Evolutionary conservation across 2,113 vertebrate species (phyloP), one percentile per base, ranked within the genome.

Genomic region (Crotalus tigris): DNA sequence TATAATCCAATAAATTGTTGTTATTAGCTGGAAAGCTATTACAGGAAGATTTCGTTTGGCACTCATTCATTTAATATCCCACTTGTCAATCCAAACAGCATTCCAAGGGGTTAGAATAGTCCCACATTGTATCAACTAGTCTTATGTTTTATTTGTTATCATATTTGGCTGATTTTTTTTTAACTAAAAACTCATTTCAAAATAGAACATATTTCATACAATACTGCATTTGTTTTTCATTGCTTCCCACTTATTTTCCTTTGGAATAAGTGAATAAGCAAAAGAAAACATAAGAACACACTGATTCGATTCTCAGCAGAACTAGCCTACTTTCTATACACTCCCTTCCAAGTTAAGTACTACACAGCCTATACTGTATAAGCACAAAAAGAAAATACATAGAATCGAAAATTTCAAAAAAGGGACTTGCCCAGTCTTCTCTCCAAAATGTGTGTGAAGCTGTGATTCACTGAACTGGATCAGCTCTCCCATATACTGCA

Each of bases 401-500:
- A 54, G 88, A 53, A 39, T 94, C 29, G 54, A 90, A 12, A 57
- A 55, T 44, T 91, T 24, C 0, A 0, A 89, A 17, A 33, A 75
- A 92, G n/a, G 57, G 53, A 91, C 96, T 98, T 98, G 99, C 99
- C 99, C 99, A 0, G 98, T 99, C 97, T 99, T 99, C 49, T 99
- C 98, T 94, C 99, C 99, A 96, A 99, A 99, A 96, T 98, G 98
- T 94, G 97, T 97, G 94, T 97, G 98, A 90, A 99, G 98, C 89
- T 99, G 97, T 13, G 95, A 94, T 95, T 98, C 97, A 64, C 98
- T 98, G 96, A 98, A 99, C 91, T 94, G 96, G 10, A 97, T 98
- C 91, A 99, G 96, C 61, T 99, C 96, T 46, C 99, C 99, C 12
- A 99, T 99, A 96, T 98, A 98, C 91, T 99, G 97, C 55, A 99